A percentile compares a stretch with the other conserved stretches of the same genome.
Conservation (phyloP, 2,888 invertebrate genomes). For the Drosophila demipolita region DNA sequence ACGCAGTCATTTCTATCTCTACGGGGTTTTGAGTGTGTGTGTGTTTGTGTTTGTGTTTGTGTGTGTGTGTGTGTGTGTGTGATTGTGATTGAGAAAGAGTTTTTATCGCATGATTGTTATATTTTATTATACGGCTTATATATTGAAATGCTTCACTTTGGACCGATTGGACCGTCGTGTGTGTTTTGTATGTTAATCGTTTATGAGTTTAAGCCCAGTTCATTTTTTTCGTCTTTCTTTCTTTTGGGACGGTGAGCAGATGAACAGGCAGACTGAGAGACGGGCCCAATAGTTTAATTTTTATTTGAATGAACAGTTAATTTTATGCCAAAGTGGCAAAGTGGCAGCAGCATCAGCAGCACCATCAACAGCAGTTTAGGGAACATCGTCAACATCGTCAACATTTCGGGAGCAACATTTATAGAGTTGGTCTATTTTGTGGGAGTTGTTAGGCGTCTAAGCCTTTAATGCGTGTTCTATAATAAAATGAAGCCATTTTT, state of each 20-base stretch:
- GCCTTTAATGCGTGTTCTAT: conserved; percentile 59
- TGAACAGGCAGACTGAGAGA: conserved; percentile 38
- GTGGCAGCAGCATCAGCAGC: conserved; percentile 38
- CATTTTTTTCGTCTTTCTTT: conserved; percentile 43
- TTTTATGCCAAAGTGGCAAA: conserved; percentile 78
- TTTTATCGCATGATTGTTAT: conserved; percentile 82
- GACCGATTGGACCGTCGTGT: conserved; percentile 68
- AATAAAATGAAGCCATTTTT: conserved; percentile 66
- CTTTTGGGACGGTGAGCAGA: conserved; percentile 22
- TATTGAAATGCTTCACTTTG: conserved; percentile 77
- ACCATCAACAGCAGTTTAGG: conserved; percentile 14
- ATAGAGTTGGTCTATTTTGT: conserved; percentile 47
- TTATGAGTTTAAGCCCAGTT: conserved; percentile 75
- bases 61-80: conserved; percentile 20
- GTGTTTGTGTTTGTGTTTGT: conserved; percentile 8
- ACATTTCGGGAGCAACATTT: conserved; percentile 56
- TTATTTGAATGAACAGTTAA: conserved; percentile 81
- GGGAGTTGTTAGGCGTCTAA: conserved; percentile 68
- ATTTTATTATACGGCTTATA: conserved; percentile 79
- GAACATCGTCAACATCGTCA: conserved; percentile 41
- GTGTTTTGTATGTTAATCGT: conserved; percentile 82
- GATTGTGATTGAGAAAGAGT: conserved; percentile 74
- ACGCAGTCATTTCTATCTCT: conserved; percentile 17
- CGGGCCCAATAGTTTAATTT: conserved; percentile 80
- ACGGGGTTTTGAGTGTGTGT: conserved; percentile 2